A percentile compares a stretch with the other conserved stretches of the same genome.
phyloP scores from a whole-genome alignment of 2,797 vertebrate genomes.

The Acrocephalus scirpaceus region DNA sequence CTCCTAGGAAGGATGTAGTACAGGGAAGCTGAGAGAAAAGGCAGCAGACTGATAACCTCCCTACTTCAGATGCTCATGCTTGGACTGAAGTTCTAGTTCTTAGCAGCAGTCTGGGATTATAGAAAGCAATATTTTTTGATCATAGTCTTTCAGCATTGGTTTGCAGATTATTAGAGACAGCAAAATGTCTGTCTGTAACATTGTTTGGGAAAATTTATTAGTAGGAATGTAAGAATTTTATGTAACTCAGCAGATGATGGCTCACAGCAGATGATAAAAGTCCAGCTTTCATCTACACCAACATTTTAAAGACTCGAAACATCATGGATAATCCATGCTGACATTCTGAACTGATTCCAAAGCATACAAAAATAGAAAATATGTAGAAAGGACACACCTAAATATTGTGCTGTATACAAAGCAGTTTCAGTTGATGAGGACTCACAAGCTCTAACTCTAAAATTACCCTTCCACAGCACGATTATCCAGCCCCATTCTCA shows the following conservation, averaged over 20 bases:
- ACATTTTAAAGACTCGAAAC: neutral
- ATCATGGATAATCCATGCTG: neutral
- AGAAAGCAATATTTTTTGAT: neutral
- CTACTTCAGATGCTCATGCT: rapidly evolving
- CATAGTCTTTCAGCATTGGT: neutral
- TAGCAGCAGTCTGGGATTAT: neutral
- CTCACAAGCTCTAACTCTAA: neutral
- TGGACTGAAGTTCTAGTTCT: neutral
- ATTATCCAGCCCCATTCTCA: neutral
- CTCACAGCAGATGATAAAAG: neutral
- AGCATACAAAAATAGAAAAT: neutral
- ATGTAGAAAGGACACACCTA: neutral
- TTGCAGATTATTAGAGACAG: neutral
- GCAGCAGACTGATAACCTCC: neutral
- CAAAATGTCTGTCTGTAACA: neutral
- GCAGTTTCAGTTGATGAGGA: neutral
- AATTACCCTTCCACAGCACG: neutral
- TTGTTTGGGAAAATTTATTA: neutral
- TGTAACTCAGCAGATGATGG: neutral
- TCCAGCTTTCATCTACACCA: neutral
- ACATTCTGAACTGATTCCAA: conserved; percentile 11
- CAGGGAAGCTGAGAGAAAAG: neutral
- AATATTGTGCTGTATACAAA: neutral
- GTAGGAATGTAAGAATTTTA: neutral
- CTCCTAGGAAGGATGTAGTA: neutral